Evolutionary conservation across 2,888 invertebrate genomes (phyloP).

Genomic region (Augiades crinisus): DNA sequence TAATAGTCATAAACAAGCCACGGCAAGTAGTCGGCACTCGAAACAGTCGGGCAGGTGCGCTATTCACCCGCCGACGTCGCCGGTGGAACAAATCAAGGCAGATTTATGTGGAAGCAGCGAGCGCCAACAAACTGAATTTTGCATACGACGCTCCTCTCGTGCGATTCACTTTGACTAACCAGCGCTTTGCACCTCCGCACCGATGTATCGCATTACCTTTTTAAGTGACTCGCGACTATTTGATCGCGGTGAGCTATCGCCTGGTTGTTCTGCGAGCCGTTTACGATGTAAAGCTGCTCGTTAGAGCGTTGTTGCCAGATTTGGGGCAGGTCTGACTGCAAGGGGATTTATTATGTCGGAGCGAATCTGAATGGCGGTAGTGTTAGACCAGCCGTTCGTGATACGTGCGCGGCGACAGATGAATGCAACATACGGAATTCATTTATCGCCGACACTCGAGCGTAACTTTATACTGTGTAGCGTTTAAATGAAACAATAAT

Average conservation of each 20-base stretch:
- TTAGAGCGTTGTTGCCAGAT: not conserved
- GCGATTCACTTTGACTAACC: conserved; percentile 19
- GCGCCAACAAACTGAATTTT: conserved; percentile 19
- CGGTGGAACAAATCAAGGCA: conserved; percentile 8
- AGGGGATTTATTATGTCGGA: not conserved
- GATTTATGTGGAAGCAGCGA: conserved; percentile 7
- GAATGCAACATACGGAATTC: not conserved
- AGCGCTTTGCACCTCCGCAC: conserved; percentile 14
- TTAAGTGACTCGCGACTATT: conserved; percentile 4
- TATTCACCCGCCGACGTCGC: conserved; percentile 7
- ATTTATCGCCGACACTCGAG: not conserved
- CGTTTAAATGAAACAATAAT: too few relatives aligned
- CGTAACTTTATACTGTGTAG: too few relatives aligned
- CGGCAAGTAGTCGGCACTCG: not conserved
- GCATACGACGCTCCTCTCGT: conserved; percentile 5
- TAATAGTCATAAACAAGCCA: conserved; percentile 17
- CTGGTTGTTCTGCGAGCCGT: not conserved
- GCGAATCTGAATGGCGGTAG: not conserved
- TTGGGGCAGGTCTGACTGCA: not conserved
- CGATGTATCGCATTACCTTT: conserved; percentile 20
- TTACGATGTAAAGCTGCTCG: not conserved
- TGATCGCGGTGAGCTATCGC: not conserved
- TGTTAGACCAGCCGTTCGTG: not conserved
- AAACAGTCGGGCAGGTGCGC: conserved; percentile 11
- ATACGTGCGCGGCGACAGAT: not conserved